phyloP scores from a whole-genome alignment of 2,113 vertebrate genomes.

The Herpetotheres cachinnans region DNA sequence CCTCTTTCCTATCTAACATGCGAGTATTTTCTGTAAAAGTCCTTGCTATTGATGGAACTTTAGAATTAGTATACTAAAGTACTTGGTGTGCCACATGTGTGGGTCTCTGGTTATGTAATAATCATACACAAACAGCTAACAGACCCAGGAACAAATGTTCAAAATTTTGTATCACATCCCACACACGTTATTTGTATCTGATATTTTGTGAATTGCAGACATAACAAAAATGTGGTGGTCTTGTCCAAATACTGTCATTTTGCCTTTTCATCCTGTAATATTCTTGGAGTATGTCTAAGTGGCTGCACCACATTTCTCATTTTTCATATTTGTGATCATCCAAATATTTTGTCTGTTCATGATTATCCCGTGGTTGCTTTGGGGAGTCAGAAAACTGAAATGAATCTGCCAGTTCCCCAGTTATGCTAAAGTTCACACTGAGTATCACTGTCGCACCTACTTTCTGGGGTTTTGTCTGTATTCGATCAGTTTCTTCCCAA shows the following conservation, averaged over 20 bases:
- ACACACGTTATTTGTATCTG: slow-evolving; percentile 28
- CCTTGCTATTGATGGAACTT: neutral
- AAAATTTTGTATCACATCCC: slow-evolving; percentile 17
- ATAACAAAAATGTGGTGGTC: slow-evolving; percentile 26
- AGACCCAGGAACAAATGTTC: slow-evolving; percentile 39
- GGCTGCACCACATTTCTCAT: slow-evolving; percentile 22
- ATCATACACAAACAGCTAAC: slow-evolving; percentile 22
- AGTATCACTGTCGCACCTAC: neutral
- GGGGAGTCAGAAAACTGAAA: slow-evolving; percentile 23
- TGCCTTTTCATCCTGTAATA: slow-evolving; percentile 21
- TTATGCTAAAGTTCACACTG: neutral
- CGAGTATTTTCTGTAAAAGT: neutral
- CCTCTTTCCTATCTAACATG: neutral
- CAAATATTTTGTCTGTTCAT: slow-evolving; percentile 43
- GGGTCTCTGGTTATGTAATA: slow-evolving; percentile 40
- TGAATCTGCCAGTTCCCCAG: neutral
- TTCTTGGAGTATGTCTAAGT: slow-evolving; percentile 2
- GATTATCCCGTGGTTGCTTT: slow-evolving; percentile 53
- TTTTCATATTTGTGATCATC: slow-evolving; percentile 46
- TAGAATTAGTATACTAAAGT: neutral
- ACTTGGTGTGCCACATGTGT: neutral
- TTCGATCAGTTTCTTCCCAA: neutral
- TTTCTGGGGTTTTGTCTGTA: neutral
- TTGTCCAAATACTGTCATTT: slow-evolving; percentile 27
- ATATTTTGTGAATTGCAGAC: slow-evolving; percentile 20